Percentiles rank a stretch among this genome's conserved stretches.
Evolutionary conservation across 2,888 invertebrate species (phyloP).

Genomic region (Mythimna albipuncta): DNA sequence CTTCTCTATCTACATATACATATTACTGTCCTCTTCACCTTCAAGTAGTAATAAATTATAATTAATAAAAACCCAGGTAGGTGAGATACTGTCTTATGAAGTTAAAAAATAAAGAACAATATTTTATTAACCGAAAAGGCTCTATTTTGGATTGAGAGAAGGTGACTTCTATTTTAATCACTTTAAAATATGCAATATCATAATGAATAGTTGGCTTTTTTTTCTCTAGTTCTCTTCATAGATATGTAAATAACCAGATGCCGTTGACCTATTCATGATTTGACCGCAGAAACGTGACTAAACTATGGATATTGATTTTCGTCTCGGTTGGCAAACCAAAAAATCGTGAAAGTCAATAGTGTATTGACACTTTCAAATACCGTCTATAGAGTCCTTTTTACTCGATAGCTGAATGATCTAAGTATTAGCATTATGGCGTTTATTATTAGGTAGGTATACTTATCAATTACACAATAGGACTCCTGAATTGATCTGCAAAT

Average conservation of each 20-base stretch:
- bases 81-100: not conserved
- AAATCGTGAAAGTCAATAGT: slow-evolving; percentile 9
- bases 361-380: slow-evolving; percentile 12
- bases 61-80: too few species aligned
- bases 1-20: too few species aligned
- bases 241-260: slow-evolving; percentile 28
- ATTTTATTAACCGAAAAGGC: not conserved
- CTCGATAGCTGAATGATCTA: not conserved
- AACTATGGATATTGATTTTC: slow-evolving; percentile 16
- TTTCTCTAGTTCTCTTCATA: slow-evolving; percentile 12
- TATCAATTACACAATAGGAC: too few species aligned
- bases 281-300: slow-evolving; percentile 34
- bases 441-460: not conserved
- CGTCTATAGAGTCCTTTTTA: not conserved
- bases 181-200: not conserved
- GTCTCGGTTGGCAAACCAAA: not conserved
- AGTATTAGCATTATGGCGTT: not conserved
- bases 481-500: not conserved
- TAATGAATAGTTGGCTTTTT: slow-evolving; percentile 5
- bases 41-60: too few species aligned
- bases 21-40: too few species aligned
- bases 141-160: not conserved
- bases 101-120: not conserved
- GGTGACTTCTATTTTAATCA: not conserved
- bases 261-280: slow-evolving; percentile 44